These are phyloP conservation scores for Cephalopachus bancanus DNA, from an alignment of 2,797 vertebrate genomes.

Conservation along the genomic window DNA sequence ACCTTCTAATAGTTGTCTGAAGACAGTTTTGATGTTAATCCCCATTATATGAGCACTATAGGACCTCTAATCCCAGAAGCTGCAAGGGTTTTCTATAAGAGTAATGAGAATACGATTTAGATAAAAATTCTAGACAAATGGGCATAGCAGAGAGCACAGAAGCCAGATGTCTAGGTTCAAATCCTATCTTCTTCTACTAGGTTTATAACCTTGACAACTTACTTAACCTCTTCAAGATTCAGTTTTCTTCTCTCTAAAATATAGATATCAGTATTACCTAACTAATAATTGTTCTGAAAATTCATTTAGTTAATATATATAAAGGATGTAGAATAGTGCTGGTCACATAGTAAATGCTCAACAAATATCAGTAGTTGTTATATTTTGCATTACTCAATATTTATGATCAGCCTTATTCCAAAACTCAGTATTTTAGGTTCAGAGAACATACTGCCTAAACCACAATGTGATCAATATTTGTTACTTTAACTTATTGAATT, in stretches of 20 bases:
- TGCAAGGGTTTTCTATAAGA: neutral
- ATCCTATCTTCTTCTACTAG: neutral
- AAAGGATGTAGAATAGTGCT: neutral
- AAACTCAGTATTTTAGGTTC: slow-evolving; percentile 13
- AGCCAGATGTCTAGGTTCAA: neutral
- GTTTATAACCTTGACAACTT: neutral
- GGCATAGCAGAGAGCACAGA: neutral
- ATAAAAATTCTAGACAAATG: neutral
- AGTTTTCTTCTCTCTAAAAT: slow-evolving; percentile 7
- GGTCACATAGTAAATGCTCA: neutral
- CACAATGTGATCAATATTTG: neutral
- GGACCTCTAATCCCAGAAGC: neutral
- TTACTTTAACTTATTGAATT: neutral
- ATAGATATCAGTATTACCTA: neutral
- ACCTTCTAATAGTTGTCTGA: neutral
- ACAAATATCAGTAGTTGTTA: neutral
- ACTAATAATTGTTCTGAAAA: neutral
- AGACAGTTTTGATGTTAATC: neutral
- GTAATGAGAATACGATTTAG: neutral
- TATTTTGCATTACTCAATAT: neutral
- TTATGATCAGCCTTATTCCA: neutral
- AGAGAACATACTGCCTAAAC: neutral
- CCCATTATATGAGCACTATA: neutral
- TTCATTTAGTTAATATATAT: slow-evolving; percentile 5
- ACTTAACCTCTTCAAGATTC: neutral